phyloP scores from a whole-genome alignment of 2,113 vertebrate genomes.

The Notiomystis cincta region DNA sequence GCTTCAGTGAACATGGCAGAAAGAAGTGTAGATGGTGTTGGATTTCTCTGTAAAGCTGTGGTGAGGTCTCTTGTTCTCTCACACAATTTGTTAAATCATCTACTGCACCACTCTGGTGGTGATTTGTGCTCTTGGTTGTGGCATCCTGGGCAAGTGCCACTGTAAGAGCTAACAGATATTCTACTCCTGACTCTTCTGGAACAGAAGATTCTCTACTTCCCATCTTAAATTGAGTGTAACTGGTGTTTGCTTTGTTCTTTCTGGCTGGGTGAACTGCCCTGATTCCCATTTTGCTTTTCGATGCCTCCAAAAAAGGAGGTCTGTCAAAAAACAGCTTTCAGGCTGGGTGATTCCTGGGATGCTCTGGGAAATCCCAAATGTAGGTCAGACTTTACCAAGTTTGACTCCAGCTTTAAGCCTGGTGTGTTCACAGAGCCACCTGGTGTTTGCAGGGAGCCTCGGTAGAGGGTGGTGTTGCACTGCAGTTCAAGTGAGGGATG shows the following conservation, averaged over 20 bases:
- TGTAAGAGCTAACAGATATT: not conserved
- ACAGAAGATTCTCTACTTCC: not conserved
- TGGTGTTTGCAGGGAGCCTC: slow-evolving; percentile 41
- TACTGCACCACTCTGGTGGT: not conserved
- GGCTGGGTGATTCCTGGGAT: not conserved
- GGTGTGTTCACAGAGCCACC: not conserved
- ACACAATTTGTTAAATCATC: not conserved
- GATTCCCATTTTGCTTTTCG: not conserved
- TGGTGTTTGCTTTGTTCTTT: not conserved
- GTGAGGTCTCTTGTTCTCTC: not conserved
- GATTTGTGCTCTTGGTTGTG: not conserved
- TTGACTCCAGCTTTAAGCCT: not conserved
- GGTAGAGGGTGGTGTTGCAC: slow-evolving; percentile 68
- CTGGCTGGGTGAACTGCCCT: not conserved
- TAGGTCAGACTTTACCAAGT: not conserved
- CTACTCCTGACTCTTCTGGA: not conserved
- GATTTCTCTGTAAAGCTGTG: not conserved
- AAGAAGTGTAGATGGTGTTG: not conserved
- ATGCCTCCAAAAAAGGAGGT: not conserved
- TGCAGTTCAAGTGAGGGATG: not conserved
- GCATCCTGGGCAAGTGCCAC: not conserved
- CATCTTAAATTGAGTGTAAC: not conserved
- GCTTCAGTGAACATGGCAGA: not conserved
- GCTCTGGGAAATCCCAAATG: not conserved
- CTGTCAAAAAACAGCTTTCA: not conserved